Conservation (phyloP, 92 coral and sea anemone species). For the Porites rus region DNA sequence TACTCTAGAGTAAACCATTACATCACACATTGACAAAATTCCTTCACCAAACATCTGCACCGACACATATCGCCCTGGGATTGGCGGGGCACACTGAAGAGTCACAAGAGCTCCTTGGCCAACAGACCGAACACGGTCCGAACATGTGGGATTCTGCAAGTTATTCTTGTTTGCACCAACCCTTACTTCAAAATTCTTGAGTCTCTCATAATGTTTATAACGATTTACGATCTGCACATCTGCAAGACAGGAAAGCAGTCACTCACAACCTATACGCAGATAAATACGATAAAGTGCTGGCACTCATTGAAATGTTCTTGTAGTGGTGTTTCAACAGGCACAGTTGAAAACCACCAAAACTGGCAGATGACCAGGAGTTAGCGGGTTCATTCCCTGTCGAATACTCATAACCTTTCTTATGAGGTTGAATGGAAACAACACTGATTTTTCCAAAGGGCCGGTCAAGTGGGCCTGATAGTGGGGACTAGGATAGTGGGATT, state of each 20-base stretch:
- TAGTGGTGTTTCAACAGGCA: too few species aligned
- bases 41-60: constrained; percentile 97
- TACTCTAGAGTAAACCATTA: constrained; percentile 90
- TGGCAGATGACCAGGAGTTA: too few species aligned
- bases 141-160: constrained; percentile 86
- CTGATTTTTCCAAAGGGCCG: too few species aligned
- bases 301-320: too few species aligned
- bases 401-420: too few species aligned
- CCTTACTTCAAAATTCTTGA: constrained; percentile 90
- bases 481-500: too few species aligned
- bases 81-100: constrained; percentile 89
- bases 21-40: constrained; percentile 88
- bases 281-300: too few species aligned
- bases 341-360: too few species aligned
- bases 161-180: constrained; percentile 78
- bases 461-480: too few species aligned
- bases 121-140: constrained; percentile 86
- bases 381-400: too few species aligned
- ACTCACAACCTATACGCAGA: too few species aligned
- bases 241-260: constrained; percentile 11
- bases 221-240: constrained; percentile 91
- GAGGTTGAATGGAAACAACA: too few species aligned
- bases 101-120: constrained; percentile 86
- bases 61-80: constrained; percentile 95
- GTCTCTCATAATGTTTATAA: constrained; percentile 74